Conservation (phyloP, 1,140 invertebrate species). For the Bombus affinis region DNA sequence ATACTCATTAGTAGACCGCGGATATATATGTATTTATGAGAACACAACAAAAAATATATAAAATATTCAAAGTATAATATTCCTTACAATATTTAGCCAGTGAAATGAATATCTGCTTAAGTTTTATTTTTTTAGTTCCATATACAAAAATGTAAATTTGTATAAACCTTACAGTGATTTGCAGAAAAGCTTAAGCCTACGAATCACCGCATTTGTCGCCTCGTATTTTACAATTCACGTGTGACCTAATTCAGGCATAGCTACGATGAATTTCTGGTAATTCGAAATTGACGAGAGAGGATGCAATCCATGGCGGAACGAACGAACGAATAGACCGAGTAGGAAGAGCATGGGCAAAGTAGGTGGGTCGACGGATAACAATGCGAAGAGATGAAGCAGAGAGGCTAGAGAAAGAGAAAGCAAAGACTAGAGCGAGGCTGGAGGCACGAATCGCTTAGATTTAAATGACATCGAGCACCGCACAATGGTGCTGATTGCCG, state of each 20-base stretch:
- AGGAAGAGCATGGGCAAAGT: not conserved
- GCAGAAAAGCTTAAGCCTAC: no score
- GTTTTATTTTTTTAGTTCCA: no score
- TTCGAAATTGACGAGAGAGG: conserved; percentile 27
- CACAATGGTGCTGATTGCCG: conserved; percentile 74
- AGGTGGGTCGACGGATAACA: not conserved
- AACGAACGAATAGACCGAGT: not conserved
- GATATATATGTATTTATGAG: no score
- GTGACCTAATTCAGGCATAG: not conserved
- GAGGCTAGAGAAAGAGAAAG: not conserved
- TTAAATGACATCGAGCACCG: conserved; percentile 63
- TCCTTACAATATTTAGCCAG: no score
- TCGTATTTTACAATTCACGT: not conserved
- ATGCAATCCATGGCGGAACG: not conserved
- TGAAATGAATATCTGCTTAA: no score
- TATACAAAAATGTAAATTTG: no score
- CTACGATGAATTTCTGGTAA: not conserved
- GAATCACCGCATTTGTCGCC: not conserved
- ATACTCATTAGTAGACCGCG: no score
- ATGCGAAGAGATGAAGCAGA: conserved; percentile 18
- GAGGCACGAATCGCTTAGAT: conserved; percentile 58
- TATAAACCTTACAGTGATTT: no score
- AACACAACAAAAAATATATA: no score
- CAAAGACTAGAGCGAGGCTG: not conserved
- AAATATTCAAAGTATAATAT: no score